Conservation (phyloP, 1,140 invertebrate genomes). For the Heterodera carotae region DNA sequence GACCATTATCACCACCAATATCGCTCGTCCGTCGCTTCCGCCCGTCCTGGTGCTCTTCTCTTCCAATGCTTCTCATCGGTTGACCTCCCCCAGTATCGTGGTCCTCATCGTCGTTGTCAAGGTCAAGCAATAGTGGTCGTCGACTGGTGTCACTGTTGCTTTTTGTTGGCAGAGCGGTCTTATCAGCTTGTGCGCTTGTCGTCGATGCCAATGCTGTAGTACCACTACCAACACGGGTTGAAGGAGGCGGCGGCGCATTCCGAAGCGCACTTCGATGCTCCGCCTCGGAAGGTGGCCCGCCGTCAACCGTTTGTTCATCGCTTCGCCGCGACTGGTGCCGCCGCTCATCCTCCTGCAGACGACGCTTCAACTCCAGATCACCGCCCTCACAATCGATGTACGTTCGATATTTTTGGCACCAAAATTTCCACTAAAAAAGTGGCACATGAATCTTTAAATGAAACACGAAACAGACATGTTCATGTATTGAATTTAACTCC, state of each 20-base stretch:
- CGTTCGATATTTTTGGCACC: conserved; percentile 81
- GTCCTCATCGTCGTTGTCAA: too few species aligned
- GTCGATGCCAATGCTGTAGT: too few species aligned
- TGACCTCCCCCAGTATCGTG: too few species aligned
- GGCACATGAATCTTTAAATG: not conserved
- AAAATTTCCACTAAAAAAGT: conserved; percentile 82
- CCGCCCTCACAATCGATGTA: conserved; percentile 69
- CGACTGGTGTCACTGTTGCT: too few species aligned
- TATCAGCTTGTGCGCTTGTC: too few species aligned
- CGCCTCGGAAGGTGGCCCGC: not conserved
- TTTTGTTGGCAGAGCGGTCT: too few species aligned
- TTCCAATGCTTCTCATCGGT: too few species aligned
- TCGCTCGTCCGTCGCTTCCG: too few species aligned
- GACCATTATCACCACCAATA: too few species aligned
- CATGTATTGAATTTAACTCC: not conserved
- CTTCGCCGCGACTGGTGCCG: not conserved
- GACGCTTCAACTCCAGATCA: conserved; percentile 46
- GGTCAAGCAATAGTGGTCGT: too few species aligned
- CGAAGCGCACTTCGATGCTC: not conserved
- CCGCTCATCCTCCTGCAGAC: conserved; percentile 53
- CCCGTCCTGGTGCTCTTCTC: too few species aligned
- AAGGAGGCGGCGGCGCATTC: not conserved
- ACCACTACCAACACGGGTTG: too few species aligned
- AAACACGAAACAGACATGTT: not conserved
- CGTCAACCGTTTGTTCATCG: not conserved